phyloP scores from a whole-genome alignment of 2,888 invertebrate species.

The Aphidius colemani region DNA sequence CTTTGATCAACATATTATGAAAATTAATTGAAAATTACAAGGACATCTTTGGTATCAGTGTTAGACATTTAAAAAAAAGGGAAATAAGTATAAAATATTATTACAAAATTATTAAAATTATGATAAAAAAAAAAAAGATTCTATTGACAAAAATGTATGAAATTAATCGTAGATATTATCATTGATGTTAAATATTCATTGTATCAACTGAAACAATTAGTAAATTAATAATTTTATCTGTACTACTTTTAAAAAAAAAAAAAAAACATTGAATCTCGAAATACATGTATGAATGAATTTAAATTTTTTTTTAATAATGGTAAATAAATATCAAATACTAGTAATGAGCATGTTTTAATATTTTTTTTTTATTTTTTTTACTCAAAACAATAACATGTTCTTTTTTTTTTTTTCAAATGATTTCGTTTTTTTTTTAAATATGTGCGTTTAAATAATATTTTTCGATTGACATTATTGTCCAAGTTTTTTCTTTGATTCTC shows the following conservation, averaged over 20 bases:
- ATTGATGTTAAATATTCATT: constrained; percentile 36
- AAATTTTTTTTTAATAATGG: constrained; percentile 1
- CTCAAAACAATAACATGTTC: not conserved
- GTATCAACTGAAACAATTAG: constrained; percentile 30
- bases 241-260: constrained; percentile 28
- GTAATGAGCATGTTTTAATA: not conserved
- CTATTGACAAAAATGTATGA: constrained; percentile 14
- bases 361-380: constrained; percentile 6
- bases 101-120: constrained; percentile 25
- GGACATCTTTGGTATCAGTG: constrained; percentile 33
- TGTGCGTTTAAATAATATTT: too few relatives aligned
- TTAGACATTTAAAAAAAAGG: constrained; percentile 21
- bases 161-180: constrained; percentile 30
- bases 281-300: constrained; percentile 37
- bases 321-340: too few relatives aligned
- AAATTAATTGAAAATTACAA: not conserved
- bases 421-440: constrained; percentile 2
- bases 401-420: not conserved
- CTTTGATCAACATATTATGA: not conserved
- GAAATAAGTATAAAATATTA: constrained; percentile 6
- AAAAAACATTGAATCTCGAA: constrained; percentile 35
- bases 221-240: constrained; percentile 34
- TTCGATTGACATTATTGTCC: too few relatives aligned
- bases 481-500: too few relatives aligned
- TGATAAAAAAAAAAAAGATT: constrained; percentile 12